Percentiles rank a stretch among this genome's conserved stretches.
Evolutionary conservation across 2,888 invertebrate species (phyloP).

Genomic region (Synergus itoensis): DNA sequence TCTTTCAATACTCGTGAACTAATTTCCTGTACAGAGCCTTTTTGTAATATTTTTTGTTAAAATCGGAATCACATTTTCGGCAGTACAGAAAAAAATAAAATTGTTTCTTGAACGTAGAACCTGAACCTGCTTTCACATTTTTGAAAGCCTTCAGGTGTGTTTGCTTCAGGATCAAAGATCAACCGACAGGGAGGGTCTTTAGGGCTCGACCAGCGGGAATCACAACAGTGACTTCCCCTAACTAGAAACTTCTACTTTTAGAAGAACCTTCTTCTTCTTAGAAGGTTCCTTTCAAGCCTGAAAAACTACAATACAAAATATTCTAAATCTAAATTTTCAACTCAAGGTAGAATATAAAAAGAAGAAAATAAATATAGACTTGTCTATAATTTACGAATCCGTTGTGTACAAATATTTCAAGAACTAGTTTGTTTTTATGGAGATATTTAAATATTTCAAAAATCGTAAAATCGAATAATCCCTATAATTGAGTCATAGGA

Average conservation of each 20-base stretch:
- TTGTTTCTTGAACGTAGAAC: no score
- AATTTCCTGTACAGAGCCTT: conserved; percentile 17
- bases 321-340: not conserved
- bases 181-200: no score
- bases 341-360: not conserved
- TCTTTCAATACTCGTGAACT: conserved; percentile 9
- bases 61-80: not conserved
- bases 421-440: not conserved
- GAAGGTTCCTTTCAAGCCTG: no score
- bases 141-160: no score
- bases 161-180: no score
- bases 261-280: no score
- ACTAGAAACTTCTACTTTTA: no score
- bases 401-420: not conserved
- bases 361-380: not conserved
- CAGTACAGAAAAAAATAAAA: no score
- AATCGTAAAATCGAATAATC: not conserved
- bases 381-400: not conserved
- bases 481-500: conserved; percentile 12
- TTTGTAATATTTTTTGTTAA: not conserved
- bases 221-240: no score
- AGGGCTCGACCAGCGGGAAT: no score
- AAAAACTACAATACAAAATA: no score
- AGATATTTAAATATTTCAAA: not conserved
- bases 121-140: no score